phyloP scores from a whole-genome alignment of 1,140 invertebrate species.

The Thaumetopoea pityocampa region DNA sequence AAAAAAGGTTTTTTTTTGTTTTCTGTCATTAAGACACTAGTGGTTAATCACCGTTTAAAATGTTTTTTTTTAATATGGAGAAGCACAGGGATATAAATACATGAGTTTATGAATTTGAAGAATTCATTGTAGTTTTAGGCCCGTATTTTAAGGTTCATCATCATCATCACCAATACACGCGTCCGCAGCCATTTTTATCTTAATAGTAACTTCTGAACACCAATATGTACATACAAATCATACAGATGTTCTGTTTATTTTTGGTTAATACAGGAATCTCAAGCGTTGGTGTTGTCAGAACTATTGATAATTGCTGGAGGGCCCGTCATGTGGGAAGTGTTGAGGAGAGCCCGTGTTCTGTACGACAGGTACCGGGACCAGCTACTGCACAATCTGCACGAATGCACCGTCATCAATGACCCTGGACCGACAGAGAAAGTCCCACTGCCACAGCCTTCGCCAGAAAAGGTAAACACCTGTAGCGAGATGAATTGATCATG shows the following conservation, averaged over 20 bases:
- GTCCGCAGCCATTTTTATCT: too few species aligned
- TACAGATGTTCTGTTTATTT: conserved; percentile 1
- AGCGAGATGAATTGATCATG: too few species aligned
- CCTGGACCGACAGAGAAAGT: conserved; percentile 6
- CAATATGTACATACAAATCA: background rate
- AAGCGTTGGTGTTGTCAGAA: conserved; percentile 42
- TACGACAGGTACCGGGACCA: conserved; percentile 35
- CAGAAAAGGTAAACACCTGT: conserved; percentile 27
- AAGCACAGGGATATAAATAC: too few species aligned
- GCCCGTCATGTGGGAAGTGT: conserved; percentile 46
- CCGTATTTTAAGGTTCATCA: too few species aligned
- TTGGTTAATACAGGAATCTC: conserved; percentile 30
- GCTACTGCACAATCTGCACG: conserved; percentile 33
- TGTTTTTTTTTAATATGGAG: too few species aligned
- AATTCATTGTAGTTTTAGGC: too few species aligned
- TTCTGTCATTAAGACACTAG: too few species aligned
- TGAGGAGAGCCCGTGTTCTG: conserved; percentile 28
- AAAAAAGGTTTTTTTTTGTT: too few species aligned
- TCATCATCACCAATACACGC: too few species aligned
- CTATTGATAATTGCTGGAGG: conserved; percentile 43
- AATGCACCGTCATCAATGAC: conserved; percentile 30
- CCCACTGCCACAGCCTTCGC: conserved; percentile 11
- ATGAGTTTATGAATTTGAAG: too few species aligned
- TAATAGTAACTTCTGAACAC: background rate
- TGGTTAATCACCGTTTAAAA: too few species aligned